A percentile compares a stretch with the other conserved stretches of the same genome.
phyloP scores from a whole-genome alignment of 2,797 vertebrate species.

The Triplophysa yarkandensis region DNA sequence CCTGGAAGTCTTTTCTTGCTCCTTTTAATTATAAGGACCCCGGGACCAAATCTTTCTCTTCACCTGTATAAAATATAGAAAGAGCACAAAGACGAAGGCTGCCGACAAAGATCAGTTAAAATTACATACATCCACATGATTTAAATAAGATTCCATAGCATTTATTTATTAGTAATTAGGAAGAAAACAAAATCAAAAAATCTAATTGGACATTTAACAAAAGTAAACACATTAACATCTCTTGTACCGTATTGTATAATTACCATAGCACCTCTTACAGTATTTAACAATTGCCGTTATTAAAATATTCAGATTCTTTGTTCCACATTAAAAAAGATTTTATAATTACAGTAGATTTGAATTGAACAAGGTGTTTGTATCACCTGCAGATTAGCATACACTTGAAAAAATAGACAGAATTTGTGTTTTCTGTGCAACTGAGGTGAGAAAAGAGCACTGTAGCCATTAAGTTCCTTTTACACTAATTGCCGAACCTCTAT shows the following conservation, averaged over 20 bases:
- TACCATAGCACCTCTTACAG: neutral
- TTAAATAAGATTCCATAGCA: too few relatives aligned
- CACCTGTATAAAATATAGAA: neutral
- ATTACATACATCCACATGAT: too few relatives aligned
- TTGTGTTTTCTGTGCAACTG: neutral
- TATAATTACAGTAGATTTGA: neutral
- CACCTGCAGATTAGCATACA: neutral
- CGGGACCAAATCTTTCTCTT: neutral
- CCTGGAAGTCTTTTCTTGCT: neutral
- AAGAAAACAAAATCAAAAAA: too few relatives aligned
- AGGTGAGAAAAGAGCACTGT: neutral
- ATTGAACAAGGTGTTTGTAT: neutral
- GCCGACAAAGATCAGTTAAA: too few relatives aligned
- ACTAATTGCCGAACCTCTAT: neutral
- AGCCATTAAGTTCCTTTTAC: neutral
- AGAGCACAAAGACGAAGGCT: neutral
- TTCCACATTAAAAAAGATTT: neutral
- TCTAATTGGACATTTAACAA: neutral
- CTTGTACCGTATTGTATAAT: neutral
- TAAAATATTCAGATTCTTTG: neutral
- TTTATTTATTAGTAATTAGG: too few relatives aligned
- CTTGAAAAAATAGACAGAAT: neutral
- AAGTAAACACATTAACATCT: neutral
- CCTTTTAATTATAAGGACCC: neutral
- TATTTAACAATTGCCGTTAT: neutral